Evolutionary conservation across 92 coral and sea anemone genomes (phyloP), one percentile per base, ranked within the genome.

Genomic region (Actinostola sp.): DNA sequence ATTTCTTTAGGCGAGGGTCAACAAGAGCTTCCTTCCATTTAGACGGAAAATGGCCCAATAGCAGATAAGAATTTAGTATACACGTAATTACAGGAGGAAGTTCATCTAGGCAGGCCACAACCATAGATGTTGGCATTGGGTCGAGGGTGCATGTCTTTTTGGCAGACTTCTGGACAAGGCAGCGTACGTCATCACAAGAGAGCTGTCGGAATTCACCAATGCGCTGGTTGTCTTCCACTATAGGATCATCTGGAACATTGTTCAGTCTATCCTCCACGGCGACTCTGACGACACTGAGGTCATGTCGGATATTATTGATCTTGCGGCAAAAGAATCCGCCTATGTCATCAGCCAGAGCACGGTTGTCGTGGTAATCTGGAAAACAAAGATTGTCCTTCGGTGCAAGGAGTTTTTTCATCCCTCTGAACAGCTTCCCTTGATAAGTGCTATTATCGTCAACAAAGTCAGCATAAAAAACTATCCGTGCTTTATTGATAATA

Each of bases 101-200:
- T 66, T 75, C 87, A 21, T 82, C 71, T 13, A 82, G 64, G 68
- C 82, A 66, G 72, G 52, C 51, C 26, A 67, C 76, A 19, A 75
- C 34, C 38, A 75, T n/a, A 57, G 82, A 46, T 17, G 82, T 82
- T 19, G 71, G 82, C 56, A 66, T 82, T 4, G 87, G 82, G 43
- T 82, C 81, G 43, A 80, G 75, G 41, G 48, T 19, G 31, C 82
- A 76, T 45, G 86, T 61, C 67, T 80, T 80, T 64, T 63, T 80
- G 10, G 81, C 73, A 11, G 80, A 80, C 44, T 48, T 50, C 66
- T 80, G 73, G 38, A 80, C 42, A 1, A 80, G 80, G 28, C 48
- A 27, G 20, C 58, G 61, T 30, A 73, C 75, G 14, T 64, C 81
- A 25, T 66, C 77, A 71, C 53, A 26, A 29, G 67, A n/a, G n/a